Evolutionary conservation across 1,140 invertebrate species (phyloP).

Genomic region (Heliothis subflexa): DNA sequence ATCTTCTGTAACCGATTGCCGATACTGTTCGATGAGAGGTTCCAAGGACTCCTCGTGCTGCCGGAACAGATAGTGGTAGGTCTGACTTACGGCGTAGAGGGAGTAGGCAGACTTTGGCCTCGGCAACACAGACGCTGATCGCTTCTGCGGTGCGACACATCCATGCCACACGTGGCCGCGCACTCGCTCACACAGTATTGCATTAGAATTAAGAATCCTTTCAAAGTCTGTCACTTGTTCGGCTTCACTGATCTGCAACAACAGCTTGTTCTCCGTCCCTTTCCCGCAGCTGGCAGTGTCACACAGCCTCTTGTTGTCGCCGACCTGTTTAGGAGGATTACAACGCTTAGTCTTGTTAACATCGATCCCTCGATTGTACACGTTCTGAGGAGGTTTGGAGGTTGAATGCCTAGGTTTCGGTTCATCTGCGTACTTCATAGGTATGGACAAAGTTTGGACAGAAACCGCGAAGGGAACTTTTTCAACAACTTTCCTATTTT

Average conservation of each 20-base stretch:
- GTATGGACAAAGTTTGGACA: slow-evolving; percentile 77
- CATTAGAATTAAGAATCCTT: slow-evolving; percentile 87
- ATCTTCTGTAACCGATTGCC: slow-evolving; percentile 61
- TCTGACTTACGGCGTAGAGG: slow-evolving; percentile 76
- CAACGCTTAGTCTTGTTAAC: slow-evolving; percentile 73
- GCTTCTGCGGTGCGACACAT: slow-evolving; percentile 62
- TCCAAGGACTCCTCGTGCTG: slow-evolving; percentile 82
- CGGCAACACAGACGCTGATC: slow-evolving; percentile 68
- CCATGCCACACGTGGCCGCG: slow-evolving; percentile 76
- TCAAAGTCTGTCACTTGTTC: slow-evolving; percentile 86
- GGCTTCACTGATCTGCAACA: slow-evolving; percentile 86
- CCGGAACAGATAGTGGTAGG: slow-evolving; percentile 80
- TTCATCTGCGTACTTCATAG: slow-evolving; percentile 76
- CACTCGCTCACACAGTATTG: slow-evolving; percentile 80
- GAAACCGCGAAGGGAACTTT: slow-evolving; percentile 75
- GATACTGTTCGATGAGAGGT: slow-evolving; percentile 72
- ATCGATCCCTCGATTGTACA: slow-evolving; percentile 64
- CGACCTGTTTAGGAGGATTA: slow-evolving; percentile 82
- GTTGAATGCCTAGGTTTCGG: slow-evolving; percentile 70
- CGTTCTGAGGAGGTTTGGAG: slow-evolving; percentile 66
- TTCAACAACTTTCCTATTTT: slow-evolving; percentile 68
- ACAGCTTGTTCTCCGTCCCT: slow-evolving; percentile 83
- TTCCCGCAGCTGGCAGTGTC: slow-evolving; percentile 69
- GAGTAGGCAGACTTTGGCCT: slow-evolving; percentile 81
- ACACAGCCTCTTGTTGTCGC: slow-evolving; percentile 77